Evolutionary conservation across 2,888 invertebrate genomes (phyloP), one percentile per base, ranked within the genome.

Genomic region (Agrotis puta): DNA sequence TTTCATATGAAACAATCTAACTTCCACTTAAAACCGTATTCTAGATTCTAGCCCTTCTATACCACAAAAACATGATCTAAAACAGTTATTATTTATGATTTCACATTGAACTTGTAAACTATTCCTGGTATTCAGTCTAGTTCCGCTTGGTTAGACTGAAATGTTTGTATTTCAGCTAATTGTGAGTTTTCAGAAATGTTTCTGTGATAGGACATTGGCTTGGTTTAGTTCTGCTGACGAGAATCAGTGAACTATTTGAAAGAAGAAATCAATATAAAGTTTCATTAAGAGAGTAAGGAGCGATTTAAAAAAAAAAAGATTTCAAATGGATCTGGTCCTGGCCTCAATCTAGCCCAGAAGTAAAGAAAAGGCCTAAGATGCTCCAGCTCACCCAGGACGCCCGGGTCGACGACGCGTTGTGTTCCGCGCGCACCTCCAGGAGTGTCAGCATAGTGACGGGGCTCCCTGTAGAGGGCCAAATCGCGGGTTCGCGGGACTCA

Each of bases 91-190:
- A 62, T 59, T 53, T 58, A 27, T 20, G 27, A 57, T 33, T 74
- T 45, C 48, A 53, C 61, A 48, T 20, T 50, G 63, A 57, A 64
- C 61, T 22, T 50, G 64, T 62, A 71, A 73, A 22, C 48, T 70
- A 16, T 79, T 71, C 39, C 22, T 53, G 65, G 82, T 78, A 76
- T 27, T 20, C 22, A 50, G 7, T 27, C 51, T 68, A 47, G 73
- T 78, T 82, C 72, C 71, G 66, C 45, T 56, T 20, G 48, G 16
- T 77, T 59, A 75, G 3, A 11, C 45, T 78, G 56, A 67, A 71
- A 62, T 72, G 74, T 79, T 78, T 67, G 24, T 18, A n/a, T 67
- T 81, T 64, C 45, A 24, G 43, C 66, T 78, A 72, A 79, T 64
- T 64, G 64, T 14, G 56, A n/a, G 50, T 77, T 77, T 47, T 27